phyloP scores from a whole-genome alignment of 2,888 invertebrate genomes.

The Ommatoiulus sabulosus region DNA sequence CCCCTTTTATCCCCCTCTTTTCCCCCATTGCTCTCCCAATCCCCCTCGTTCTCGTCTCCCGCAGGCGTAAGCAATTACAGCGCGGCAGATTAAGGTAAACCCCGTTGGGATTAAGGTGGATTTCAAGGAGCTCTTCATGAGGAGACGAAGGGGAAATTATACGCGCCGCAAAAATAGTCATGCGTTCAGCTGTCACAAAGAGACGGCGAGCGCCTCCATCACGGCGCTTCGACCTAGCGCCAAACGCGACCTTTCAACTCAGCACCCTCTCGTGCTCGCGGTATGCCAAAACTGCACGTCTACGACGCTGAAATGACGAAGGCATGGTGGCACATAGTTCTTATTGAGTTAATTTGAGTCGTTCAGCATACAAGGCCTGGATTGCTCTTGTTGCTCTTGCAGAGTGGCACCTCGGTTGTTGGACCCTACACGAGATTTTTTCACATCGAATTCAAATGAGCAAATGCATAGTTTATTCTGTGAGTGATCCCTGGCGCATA shows the following conservation, averaged over 20 bases:
- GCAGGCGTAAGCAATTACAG: slow-evolving; percentile 43
- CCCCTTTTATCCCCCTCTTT: slow-evolving; percentile 20
- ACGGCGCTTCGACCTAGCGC: slow-evolving; percentile 7
- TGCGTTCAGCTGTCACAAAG: slow-evolving; percentile 16
- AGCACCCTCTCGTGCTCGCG: not conserved
- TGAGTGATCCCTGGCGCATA: no score
- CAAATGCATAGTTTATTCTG: no score
- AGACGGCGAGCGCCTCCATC: not conserved
- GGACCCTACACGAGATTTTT: no score
- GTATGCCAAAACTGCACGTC: not conserved
- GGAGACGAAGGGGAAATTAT: slow-evolving; percentile 43
- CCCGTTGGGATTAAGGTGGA: slow-evolving; percentile 39
- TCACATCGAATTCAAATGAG: no score
- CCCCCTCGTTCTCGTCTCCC: slow-evolving; percentile 19
- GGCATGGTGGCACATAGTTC: not conserved
- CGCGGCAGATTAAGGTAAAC: slow-evolving; percentile 36
- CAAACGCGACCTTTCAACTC: not conserved
- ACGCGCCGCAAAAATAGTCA: slow-evolving; percentile 42
- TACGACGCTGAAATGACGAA: no score
- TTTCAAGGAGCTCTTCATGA: slow-evolving; percentile 43
- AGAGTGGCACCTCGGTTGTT: no score
- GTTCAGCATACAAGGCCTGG: no score
- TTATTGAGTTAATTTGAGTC: no score
- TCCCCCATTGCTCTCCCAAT: not conserved
- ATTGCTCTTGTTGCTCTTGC: no score